Evolutionary conservation across 1,140 invertebrate species (phyloP).

Genomic region (Bombus consobrinus): DNA sequence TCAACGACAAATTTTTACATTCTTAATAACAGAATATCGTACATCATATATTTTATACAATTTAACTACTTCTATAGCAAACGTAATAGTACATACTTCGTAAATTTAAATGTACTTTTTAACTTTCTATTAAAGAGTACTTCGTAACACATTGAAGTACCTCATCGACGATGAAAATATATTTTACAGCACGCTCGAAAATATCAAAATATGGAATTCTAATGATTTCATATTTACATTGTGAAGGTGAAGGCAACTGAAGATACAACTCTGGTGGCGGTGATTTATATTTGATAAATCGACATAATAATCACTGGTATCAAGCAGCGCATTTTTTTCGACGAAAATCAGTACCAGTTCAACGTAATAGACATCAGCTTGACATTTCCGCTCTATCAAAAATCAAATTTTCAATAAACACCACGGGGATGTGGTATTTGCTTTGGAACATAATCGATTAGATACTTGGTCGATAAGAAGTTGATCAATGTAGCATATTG

Average conservation of each 20-base stretch:
- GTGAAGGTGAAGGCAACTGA: constrained; percentile 40
- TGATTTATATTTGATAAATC: constrained; percentile 61
- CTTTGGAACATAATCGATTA: neutral
- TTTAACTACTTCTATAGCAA: neutral
- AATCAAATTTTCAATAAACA: neutral
- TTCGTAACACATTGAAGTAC: constrained; percentile 50
- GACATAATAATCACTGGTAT: constrained; percentile 64
- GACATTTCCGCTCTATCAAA: constrained; percentile 39
- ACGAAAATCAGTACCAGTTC: constrained; percentile 66
- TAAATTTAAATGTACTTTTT: neutral
- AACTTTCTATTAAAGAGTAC: neutral
- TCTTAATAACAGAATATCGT: neutral
- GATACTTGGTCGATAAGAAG: constrained; percentile 60
- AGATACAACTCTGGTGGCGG: constrained; percentile 64
- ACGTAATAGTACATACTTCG: neutral
- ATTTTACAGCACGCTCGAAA: no score
- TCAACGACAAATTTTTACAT: neutral
- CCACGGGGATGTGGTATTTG: rapidly evolving
- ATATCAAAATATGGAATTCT: neutral
- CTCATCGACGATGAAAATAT: constrained; percentile 17
- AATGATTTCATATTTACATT: constrained; percentile 34
- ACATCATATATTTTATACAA: neutral
- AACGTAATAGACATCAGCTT: constrained; percentile 46
- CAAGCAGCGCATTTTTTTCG: constrained; percentile 49
- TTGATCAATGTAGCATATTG: constrained; percentile 64